Evolutionary conservation across 2,113 vertebrate genomes (phyloP), one percentile per base, ranked within the genome.

Genomic region (Cheilinus undulatus): DNA sequence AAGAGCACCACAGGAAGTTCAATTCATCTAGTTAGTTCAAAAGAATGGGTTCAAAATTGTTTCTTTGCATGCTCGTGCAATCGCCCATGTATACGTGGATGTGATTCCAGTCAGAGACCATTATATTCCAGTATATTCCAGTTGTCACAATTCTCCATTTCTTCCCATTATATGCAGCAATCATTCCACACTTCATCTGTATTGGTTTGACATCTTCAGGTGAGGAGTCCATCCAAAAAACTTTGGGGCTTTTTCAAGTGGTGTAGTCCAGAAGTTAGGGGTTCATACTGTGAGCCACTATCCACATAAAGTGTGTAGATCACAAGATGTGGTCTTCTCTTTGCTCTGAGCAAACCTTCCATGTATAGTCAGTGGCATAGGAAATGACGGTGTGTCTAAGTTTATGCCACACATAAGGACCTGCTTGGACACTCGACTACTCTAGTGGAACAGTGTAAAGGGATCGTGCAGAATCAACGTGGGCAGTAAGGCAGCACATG

Each of bases 401-500:
- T 66, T 48, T 28, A 32, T 24, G 53, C 59, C 40, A 57, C 13
- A 9, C 19, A 5, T 45, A n/a, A 45, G 4, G 71, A 43, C 54
- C 79, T 83, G 80, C 63, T 58, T 63, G 50, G 67, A 73, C 66
- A 67, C 53, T 40, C 20, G 11, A 68, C 76, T 78, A 67, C 28
- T 15, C 76, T 80, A 75, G 48, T 73, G 76, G 75, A 78, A 68
- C 60, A 46, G 57, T 72, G 82, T 86, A 83, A 88, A 81, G 83
- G 85, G 84, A 72, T 81, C 84, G 84, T 92, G 89, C 88, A 90
- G 86, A 83, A 79, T 84, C 56, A 69, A 42, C 78, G 45, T 68
- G 79, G 76, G 70, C 75, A 65, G 60, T 82, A 76, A 82, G 83
- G 87, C 86, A 83, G 75, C 68, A 84, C 91, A 91, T 90, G 88